phyloP scores from a whole-genome alignment of 92 coral and sea anemone species.

The Actinostola sp. region DNA sequence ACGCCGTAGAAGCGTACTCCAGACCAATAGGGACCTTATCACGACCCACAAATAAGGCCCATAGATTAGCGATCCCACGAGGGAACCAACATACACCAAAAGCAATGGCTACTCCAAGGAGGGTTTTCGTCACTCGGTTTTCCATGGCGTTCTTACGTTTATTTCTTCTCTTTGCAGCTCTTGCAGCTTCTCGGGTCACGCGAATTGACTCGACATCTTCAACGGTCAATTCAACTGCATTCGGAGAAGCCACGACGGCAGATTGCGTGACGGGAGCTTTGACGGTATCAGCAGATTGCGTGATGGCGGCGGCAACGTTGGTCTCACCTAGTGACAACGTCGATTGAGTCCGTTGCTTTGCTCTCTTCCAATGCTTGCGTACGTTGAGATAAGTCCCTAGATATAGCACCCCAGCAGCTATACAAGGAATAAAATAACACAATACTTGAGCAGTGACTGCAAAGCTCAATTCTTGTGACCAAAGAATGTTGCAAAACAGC shows the following conservation, averaged over 20 bases:
- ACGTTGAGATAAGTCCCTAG: constrained; percentile 62
- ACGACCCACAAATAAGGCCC: constrained; percentile 87
- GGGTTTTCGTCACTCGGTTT: constrained; percentile 83
- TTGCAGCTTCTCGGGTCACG: constrained; percentile 16
- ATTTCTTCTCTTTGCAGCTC: constrained; percentile 30
- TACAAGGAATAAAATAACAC: constrained; percentile 85
- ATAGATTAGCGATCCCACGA: constrained; percentile 90
- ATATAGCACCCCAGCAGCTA: constrained; percentile 74
- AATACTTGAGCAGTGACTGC: constrained; percentile 72
- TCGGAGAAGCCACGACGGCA: neutral
- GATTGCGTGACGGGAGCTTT: constrained; percentile 17
- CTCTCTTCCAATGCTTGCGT: constrained; percentile 66
- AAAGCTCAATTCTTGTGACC: constrained; percentile 73
- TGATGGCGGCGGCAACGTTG: constrained; percentile 15
- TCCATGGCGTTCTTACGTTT: constrained; percentile 71
- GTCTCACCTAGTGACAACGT: constrained; percentile 38
- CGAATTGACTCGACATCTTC: neutral
- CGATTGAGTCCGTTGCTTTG: constrained; percentile 49
- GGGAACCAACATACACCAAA: constrained; percentile 97
- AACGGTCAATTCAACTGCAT: neutral
- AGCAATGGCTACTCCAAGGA: constrained; percentile 83
- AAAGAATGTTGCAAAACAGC: constrained; percentile 83
- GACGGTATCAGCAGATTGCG: constrained; percentile 19
- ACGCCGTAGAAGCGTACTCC: constrained; percentile 86
- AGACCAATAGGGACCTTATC: constrained; percentile 84